Base-by-base conservation (phyloP, 2,113 vertebrate species). In the Phalacrocorax pelagicus region DNA sequence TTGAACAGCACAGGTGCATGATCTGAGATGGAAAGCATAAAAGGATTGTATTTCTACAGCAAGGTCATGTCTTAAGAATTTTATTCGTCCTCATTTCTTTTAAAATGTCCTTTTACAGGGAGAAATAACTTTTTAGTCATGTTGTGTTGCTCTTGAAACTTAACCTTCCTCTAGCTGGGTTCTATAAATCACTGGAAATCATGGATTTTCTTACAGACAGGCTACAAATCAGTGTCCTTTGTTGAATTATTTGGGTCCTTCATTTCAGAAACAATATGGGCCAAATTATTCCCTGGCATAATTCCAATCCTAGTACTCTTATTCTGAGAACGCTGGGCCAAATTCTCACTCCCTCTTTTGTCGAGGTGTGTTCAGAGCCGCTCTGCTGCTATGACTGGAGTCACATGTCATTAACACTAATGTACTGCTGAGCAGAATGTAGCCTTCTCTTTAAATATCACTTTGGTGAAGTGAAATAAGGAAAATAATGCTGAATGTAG, bases 201-300 rank as follows among this genome's bases (percentile, higher is more conserved):
- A 63, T 62, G n/a, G 44, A 66, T 90, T 93, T 96, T 84, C 80
- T 71, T 58, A 57, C 79, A 88, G 96, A 87, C 36, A 85, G 61
- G 17, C 57, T 89, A 80, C 59, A 96, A 80, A 80, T 83, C 77
- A 80, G 46, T 86, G 94, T 92, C 26, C 29, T 34, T 88, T 94
- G 87, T 87, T 77, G 46, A 81, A 72, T 82, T 79, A 61, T 94
- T 92, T 74, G 59, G 17, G 80, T 94, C 57, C 17, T 18, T 81
- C 38, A 17, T 88, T 93, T 85, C 75, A 95, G 62, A 73, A 91
- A 55, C 18, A 44, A 8, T 38, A 73, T 73, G 49, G 92, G 57
- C 66, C 86, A 77, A n/a, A 65, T 89, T 91, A 49, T 75, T 88
- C 52, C 65, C 30, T 92, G 93, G 74, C 73, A 52, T 30, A 72